Evolutionary conservation across 2,888 invertebrate genomes (phyloP), one percentile per base, ranked within the genome.

Genomic region (Drosophila neotestacea): DNA sequence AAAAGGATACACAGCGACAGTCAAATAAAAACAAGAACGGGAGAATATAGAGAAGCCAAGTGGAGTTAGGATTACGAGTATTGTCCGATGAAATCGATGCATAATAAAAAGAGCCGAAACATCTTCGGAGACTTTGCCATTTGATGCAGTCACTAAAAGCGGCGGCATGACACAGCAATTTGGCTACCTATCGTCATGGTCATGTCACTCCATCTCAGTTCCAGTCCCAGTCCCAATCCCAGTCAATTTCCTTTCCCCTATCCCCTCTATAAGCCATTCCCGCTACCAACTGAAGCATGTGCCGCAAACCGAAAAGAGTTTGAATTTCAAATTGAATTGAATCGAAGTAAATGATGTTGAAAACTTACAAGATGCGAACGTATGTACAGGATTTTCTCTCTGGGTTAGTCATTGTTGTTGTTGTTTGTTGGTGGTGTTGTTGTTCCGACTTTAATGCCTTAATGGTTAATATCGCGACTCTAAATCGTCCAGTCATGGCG

Each of bases 281-380:
- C 32, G 32, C 32, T 32, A 6, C 2, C 41, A 41, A 16, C 38
- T 38, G 38, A 38, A 38, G 38, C 36, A 36, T 36, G 13, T 34
- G 16, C 22, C 4, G 30, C 41, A 22, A 13, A 11, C 46, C 39
- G 47, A 74, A 79, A 86, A 89, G 86, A 86, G 89, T 89, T 89
- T 85, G 71, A 71, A 85, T 85, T 76, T 80, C 71, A 82, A 85
- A 85, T 83, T 79, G 79, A 83, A 88, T 85, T 78, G 82, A 85
- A 79, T 70, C 68, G 67, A 80, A 79, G 77, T 74, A 85, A 89
- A 80, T 85, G 88, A 89, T 71, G 79, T 77, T 77, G 77, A 82
- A 80, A 77, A 80, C 84, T 72, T 74, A 69, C 67, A 70, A 58
- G 67, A 68, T 68, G 52, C 42, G 48, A 44, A 42, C 47, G 56